Percentiles rank a stretch among this genome's conserved stretches.
phyloP scores from a whole-genome alignment of 1,140 invertebrate species.

The Adelges cooleyi region DNA sequence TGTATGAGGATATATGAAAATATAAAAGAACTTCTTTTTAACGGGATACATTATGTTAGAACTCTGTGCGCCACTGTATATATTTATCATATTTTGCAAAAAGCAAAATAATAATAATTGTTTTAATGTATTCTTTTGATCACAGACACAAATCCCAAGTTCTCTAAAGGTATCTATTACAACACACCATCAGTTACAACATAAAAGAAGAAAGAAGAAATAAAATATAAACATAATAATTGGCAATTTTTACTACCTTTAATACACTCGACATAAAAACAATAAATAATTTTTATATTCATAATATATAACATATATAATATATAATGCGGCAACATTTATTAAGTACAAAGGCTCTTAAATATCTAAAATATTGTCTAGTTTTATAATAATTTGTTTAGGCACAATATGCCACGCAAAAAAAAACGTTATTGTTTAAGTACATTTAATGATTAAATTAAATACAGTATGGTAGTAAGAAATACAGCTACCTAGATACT shows the following conservation, averaged over 20 bases:
- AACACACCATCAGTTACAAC: not conserved
- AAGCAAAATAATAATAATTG: not conserved
- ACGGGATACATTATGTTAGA: too few relatives aligned
- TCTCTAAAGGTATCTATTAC: not conserved
- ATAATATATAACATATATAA: not conserved
- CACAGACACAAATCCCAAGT: not conserved
- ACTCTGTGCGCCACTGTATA: too few relatives aligned
- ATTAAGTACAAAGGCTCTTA: constrained; percentile 26
- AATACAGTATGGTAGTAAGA: too few relatives aligned
- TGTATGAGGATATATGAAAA: too few relatives aligned
- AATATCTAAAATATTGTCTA: constrained; percentile 21
- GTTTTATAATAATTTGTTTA: constrained; percentile 1
- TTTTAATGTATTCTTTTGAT: not conserved
- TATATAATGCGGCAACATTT: constrained; percentile 13
- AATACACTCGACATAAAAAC: constrained; percentile 20
- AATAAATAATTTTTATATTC: constrained; percentile 12
- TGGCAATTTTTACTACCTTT: not conserved
- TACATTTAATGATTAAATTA: too few relatives aligned
- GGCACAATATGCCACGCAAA: not conserved
- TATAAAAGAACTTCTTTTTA: too few relatives aligned
- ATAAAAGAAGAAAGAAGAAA: too few relatives aligned
- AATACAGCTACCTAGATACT: too few relatives aligned
- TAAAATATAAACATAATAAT: not conserved
- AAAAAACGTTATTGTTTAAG: too few relatives aligned
- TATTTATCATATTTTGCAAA: too few relatives aligned